These are phyloP conservation scores for Nymphalis c-album DNA, from an alignment of 2,888 invertebrate species.

Conservation along the genomic window DNA sequence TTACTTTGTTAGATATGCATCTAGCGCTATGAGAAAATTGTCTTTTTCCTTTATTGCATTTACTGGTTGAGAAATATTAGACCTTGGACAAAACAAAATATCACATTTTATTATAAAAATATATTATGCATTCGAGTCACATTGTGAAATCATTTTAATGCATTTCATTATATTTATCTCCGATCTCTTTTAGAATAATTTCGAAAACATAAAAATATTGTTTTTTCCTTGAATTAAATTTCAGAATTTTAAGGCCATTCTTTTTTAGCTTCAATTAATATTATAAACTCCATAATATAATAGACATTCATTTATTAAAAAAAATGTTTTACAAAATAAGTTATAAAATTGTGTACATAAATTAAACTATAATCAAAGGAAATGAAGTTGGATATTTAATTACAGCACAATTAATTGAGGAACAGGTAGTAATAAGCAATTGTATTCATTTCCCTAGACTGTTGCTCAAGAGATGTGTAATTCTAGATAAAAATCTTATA, in stretches of 20 bases:
- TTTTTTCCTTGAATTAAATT: slow-evolving; percentile 1
- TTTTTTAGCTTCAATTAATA: background rate
- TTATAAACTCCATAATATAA: background rate
- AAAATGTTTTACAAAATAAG: background rate
- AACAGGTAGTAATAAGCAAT: slow-evolving; percentile 37
- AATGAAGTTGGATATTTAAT: slow-evolving; percentile 6
- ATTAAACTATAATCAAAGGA: slow-evolving; percentile 13
- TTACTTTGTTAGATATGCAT: slow-evolving; percentile 40
- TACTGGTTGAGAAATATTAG: slow-evolving; percentile 34
- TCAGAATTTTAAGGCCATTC: background rate
- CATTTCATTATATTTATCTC: slow-evolving; percentile 6
- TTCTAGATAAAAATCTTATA: slow-evolving; percentile 17
- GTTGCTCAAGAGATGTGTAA: slow-evolving; percentile 24
- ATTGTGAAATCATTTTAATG: slow-evolving; percentile 10
- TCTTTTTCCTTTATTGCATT: slow-evolving; percentile 39
- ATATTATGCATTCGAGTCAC: slow-evolving; percentile 7
- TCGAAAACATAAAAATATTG: background rate
- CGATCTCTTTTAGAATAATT: background rate
- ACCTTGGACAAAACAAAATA: slow-evolving; percentile 36
- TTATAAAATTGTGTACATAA: background rate
- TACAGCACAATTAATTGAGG: slow-evolving; percentile 22
- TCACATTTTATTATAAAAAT: slow-evolving; percentile 28
- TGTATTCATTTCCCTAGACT: slow-evolving; percentile 44
- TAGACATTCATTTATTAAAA: background rate
- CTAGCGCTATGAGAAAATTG: slow-evolving; percentile 42